These are phyloP conservation scores for Crax fasciolata DNA, from an alignment of 2,797 vertebrate species.

Conservation along the genomic window DNA sequence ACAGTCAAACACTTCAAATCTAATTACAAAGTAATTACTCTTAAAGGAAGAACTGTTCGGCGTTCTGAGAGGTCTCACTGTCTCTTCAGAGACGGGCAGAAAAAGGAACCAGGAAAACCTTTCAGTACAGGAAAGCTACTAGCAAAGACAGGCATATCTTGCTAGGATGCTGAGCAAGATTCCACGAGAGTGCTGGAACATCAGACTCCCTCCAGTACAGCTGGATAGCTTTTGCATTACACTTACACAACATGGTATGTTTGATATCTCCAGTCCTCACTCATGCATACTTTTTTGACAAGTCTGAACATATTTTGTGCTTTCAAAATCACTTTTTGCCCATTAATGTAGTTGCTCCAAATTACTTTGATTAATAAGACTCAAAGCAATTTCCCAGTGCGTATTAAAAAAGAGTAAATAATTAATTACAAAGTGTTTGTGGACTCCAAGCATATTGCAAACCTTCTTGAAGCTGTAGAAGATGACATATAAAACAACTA, in stretches of 20 bases:
- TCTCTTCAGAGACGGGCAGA: background rate
- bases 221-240: background rate
- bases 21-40: background rate
- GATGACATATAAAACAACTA: background rate
- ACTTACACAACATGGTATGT: background rate
- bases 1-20: background rate
- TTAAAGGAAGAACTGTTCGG: background rate
- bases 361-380: background rate
- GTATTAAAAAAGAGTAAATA: background rate
- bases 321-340: background rate
- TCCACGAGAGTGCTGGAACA: background rate
- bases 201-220: background rate
- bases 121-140: background rate
- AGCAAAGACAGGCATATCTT: background rate
- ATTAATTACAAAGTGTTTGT: background rate
- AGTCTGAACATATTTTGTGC: background rate
- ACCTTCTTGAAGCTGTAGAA: background rate
- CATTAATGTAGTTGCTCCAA: background rate
- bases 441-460: background rate
- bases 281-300: background rate
- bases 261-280: background rate
- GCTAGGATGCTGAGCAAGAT: background rate
- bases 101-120: background rate
- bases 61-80: background rate
- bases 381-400: background rate